Base-by-base conservation (phyloP, 2,797 vertebrate genomes). In the Tokudaia tokunoshimensis region DNA sequence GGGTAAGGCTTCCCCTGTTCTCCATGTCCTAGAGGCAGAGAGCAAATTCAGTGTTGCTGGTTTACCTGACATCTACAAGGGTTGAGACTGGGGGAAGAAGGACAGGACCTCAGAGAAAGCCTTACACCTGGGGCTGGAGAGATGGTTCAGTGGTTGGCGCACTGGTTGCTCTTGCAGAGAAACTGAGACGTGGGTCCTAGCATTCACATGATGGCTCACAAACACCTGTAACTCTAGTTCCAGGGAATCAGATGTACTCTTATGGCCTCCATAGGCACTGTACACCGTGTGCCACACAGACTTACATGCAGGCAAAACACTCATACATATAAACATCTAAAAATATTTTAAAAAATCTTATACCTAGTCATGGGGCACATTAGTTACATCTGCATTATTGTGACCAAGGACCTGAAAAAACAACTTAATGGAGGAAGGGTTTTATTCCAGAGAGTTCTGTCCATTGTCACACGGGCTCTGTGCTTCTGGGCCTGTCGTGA, bases 1-100 rank as follows among this genome's bases (percentile, higher is more conserved):
- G 99, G 99, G 95, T 99, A 99, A 1, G 99, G 97, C 87, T 99
- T 99, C 74, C 99, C 99, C 97, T 99, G 99, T 78, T 99, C 99
- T 37, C 99, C 99, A 31, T 99, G 99, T 98, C 99, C 99, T 99
- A 94, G 3, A 29, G 80, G 96, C 1, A 95, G 91, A 96, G 59
- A 92, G 92, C 76, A 97, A 97, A 82, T 72, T 96, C 67, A 63
- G 4, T 29, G 31, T 19, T 93, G 93, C 82, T 70, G 57, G 89
- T 14, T 86, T 34, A 59, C 57, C 79, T 75, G 12, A 57, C 55
- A 55, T 6, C 20, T 76, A 29, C 5, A 26, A 12, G 90, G 70
- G 1, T 8, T 29, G 11, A 50, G 19, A n/a, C 47, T 52, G 31
- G 59, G n/a, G 29, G 57, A 65, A 57, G 31, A 80, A 13, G 44